phyloP scores from a whole-genome alignment of 2,888 invertebrate genomes.

The Thecophora atra region DNA sequence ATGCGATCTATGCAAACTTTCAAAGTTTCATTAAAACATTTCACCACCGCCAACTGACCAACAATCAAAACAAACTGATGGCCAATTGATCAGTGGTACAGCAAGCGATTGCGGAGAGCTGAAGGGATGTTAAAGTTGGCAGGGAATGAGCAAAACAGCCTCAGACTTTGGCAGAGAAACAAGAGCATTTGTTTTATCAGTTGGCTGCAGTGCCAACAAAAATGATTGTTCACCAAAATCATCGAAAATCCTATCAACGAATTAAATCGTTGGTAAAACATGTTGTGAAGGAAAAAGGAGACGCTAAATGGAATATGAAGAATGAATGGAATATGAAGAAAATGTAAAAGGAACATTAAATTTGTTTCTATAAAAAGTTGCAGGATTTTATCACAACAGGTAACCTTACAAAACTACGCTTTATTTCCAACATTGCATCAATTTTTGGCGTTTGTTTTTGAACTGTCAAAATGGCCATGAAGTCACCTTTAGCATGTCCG shows the following conservation, averaged over 20 bases:
- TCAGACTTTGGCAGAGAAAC: conserved; percentile 8
- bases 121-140: too few species aligned
- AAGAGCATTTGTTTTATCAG: background rate
- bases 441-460: too few species aligned
- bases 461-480: too few species aligned
- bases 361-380: background rate
- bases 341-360: background rate
- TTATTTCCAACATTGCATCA: too few species aligned
- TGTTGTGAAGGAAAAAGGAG: background rate
- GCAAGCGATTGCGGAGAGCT: too few species aligned
- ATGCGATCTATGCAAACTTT: background rate
- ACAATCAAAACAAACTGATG: background rate
- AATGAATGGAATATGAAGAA: background rate
- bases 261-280: conserved; percentile 8
- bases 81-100: background rate
- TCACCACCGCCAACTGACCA: background rate
- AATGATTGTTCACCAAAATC: conserved; percentile 10
- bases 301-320: background rate
- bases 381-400: background rate
- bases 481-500: too few species aligned
- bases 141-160: background rate
- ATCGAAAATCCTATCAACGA: background rate
- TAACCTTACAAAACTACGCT: too few species aligned
- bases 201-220: conserved; percentile 18
- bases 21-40: conserved; percentile 1